Evolutionary conservation across 2,888 invertebrate genomes (phyloP).

Genomic region (Eupithecia tripunctaria): DNA sequence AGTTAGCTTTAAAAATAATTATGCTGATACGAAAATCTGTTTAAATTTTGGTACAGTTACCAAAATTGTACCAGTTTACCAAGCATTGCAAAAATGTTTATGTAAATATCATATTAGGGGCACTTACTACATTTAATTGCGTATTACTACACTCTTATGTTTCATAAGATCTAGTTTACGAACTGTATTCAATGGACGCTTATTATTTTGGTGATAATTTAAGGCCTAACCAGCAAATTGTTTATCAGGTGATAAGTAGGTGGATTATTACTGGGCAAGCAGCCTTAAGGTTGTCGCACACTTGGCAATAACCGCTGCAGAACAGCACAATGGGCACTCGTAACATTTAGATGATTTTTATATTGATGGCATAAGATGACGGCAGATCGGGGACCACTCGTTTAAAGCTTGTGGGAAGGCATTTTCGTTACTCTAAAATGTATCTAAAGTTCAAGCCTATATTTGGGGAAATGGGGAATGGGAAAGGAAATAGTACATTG

Average conservation of each 20-base stretch:
- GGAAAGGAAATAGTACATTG: no score
- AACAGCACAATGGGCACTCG: no score
- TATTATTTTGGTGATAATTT: constrained; percentile 7
- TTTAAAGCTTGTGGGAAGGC: no score
- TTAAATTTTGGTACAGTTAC: constrained; percentile 29
- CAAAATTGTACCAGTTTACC: constrained; percentile 9
- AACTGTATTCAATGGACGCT: constrained; percentile 1
- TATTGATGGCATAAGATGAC: no score
- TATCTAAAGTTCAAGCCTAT: no score
- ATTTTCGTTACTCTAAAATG: no score
- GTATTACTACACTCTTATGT: constrained; percentile 36
- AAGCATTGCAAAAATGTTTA: constrained; percentile 37
- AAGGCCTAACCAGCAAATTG: neutral
- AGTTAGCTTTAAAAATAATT: constrained; percentile 30
- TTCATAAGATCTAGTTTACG: constrained; percentile 35
- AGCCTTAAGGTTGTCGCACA: neutral
- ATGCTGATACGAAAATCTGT: constrained; percentile 40
- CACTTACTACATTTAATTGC: constrained; percentile 39
- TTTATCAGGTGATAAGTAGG: constrained; percentile 3
- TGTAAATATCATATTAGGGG: constrained; percentile 38
- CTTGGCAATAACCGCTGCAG: no score
- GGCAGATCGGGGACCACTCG: no score
- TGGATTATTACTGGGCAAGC: neutral
- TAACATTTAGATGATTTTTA: no score
- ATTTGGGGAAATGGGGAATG: no score